phyloP scores from a whole-genome alignment of 2,113 vertebrate genomes.

The Pelvicachromis taeniatus region DNA sequence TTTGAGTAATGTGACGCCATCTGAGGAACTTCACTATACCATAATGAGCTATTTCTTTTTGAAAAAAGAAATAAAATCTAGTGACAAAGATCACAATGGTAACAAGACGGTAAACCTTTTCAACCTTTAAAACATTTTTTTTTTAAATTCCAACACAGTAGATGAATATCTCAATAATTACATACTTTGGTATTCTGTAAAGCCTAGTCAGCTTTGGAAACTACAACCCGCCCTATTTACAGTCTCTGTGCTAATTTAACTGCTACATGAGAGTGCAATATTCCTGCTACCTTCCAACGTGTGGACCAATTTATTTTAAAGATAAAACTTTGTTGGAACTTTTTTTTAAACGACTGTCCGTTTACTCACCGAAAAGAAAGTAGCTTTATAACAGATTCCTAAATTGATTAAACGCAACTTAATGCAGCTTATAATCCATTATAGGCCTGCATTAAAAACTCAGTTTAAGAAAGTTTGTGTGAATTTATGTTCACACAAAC shows the following conservation, averaged over 20 bases:
- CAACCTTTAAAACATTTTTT: too few relatives aligned
- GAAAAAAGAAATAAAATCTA: neutral
- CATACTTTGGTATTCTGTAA: neutral
- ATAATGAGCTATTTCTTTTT: neutral
- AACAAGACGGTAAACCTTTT: neutral
- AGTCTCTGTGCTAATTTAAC: neutral
- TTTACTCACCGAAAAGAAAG: neutral
- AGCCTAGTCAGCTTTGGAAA: neutral
- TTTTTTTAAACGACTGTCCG: neutral
- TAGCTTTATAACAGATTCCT: neutral
- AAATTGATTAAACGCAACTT: neutral
- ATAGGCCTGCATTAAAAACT: neutral
- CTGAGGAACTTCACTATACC: neutral
- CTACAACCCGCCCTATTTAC: neutral
- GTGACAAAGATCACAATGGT: neutral
- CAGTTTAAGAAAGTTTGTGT: neutral
- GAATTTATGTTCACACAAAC: too few relatives aligned
- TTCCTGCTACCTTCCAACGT: neutral
- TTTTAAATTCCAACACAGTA: too few relatives aligned
- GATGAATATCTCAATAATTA: neutral
- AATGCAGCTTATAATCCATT: neutral
- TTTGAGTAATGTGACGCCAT: neutral
- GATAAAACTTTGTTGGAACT: neutral
- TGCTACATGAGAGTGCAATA: neutral
- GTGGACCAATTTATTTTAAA: neutral